A percentile compares a stretch with the other conserved stretches of the same genome.
Evolutionary conservation across 2,797 vertebrate species (phyloP).

Genomic region (Carapus acus): DNA sequence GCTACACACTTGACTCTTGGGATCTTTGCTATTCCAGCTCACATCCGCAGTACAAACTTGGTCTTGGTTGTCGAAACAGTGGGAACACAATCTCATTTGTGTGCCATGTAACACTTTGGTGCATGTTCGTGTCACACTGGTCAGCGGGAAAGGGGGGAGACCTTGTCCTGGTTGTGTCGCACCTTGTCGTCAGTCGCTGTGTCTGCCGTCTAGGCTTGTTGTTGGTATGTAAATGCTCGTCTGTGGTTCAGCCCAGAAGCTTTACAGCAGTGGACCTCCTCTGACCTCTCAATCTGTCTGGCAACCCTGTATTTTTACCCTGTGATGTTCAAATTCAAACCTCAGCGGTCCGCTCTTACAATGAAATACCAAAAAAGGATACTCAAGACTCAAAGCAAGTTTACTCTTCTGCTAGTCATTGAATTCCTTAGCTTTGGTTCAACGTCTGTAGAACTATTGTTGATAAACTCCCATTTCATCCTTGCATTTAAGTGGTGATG

Average conservation of each 20-base stretch:
- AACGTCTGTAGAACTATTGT: conserved; percentile 21
- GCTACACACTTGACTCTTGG: conserved; percentile 6
- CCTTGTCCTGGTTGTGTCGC: conserved; percentile 51
- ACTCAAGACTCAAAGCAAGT: no score
- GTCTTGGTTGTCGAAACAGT: conserved; percentile 14
- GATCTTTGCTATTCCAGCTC: conserved; percentile 15
- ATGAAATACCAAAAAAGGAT: no score
- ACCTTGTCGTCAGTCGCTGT: conserved; percentile 63
- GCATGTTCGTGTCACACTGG: conserved; percentile 31
- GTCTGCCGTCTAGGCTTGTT: conserved; percentile 70
- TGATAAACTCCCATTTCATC: conserved; percentile 31
- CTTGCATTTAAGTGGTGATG: conserved; percentile 13
- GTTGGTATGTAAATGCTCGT: conserved; percentile 68
- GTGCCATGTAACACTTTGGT: conserved; percentile 34
- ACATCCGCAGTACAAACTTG: conserved; percentile 15
- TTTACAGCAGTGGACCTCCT: conserved; percentile 20
- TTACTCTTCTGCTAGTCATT: conserved; percentile 8
- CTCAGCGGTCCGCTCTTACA: no score
- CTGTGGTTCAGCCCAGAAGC: conserved; percentile 35
- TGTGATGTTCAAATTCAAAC: not conserved
- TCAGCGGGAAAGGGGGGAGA: conserved; percentile 37
- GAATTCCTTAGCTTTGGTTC: conserved; percentile 1
- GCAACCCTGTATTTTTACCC: conserved; percentile 15
- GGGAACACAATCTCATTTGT: conserved; percentile 29
- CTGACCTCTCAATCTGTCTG: conserved; percentile 26